These are phyloP conservation scores for Ostrea edulis DNA, from an alignment of 1,140 invertebrate species.

Conservation along the genomic window DNA sequence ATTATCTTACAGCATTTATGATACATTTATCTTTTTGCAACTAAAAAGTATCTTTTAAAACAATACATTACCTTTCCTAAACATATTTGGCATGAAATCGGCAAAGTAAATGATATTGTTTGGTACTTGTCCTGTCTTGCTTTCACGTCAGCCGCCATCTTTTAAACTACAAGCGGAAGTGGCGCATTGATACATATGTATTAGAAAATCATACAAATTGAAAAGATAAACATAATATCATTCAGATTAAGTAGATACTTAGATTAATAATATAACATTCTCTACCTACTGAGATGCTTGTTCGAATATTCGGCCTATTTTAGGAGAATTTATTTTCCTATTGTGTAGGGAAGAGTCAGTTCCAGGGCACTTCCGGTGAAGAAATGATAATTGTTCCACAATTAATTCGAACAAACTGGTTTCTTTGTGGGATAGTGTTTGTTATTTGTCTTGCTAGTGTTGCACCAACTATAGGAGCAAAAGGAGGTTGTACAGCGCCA, in stretches of 20 bases:
- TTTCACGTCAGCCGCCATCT: constrained; percentile 70
- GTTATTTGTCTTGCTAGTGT: constrained; percentile 67
- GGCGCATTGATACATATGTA: constrained; percentile 43
- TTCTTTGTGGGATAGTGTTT: constrained; percentile 68
- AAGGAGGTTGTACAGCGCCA: constrained; percentile 64
- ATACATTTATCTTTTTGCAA: background rate
- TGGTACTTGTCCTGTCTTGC: constrained; percentile 68
- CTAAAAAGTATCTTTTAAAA: background rate
- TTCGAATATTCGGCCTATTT: too few relatives aligned
- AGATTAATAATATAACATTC: too few relatives aligned
- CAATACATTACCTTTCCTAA: constrained; percentile 70
- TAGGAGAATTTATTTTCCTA: constrained; percentile 22
- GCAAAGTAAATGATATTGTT: constrained; percentile 74
- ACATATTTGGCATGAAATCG: constrained; percentile 76
- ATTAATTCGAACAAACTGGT: constrained; percentile 64
- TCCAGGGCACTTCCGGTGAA: constrained; percentile 64
- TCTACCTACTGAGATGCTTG: too few relatives aligned
- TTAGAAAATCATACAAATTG: background rate
- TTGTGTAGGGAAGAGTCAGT: constrained; percentile 23
- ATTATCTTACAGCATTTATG: background rate
- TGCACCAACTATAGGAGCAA: constrained; percentile 66
- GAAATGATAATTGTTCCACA: constrained; percentile 39
- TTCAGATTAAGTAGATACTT: too few relatives aligned
- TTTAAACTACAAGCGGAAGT: constrained; percentile 47
- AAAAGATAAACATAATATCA: too few relatives aligned